Base-by-base conservation (phyloP, 2,797 vertebrate genomes). In the Ispidina lecontei region DNA sequence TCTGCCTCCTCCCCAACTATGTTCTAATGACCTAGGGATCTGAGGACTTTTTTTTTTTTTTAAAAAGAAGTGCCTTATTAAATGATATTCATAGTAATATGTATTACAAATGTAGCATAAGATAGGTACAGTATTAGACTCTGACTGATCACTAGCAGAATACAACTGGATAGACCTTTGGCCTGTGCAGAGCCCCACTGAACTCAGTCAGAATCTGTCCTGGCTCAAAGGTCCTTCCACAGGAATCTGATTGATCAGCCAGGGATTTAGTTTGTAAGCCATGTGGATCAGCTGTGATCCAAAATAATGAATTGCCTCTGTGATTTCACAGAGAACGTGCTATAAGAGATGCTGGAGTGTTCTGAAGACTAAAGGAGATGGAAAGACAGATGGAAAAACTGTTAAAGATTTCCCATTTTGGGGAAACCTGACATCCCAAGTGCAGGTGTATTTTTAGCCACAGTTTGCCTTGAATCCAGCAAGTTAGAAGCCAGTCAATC, bases 231-330 rank as follows among this genome's bases (percentile, higher is more conserved):
- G 84, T 92, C 67, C 54, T 74, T 91, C 93, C 84, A 56, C 21
- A 52, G 41, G 7, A 76, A 84, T 88, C 91, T 79, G 72, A 59
- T 60, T 89, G 91, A 90, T 93, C 12, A 1, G 91, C 52, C 81
- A 93, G 93, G 70, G 70, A 69, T 75, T 95, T 93, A 73, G 92
- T 83, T 91, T 89, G 65, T 83, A 92, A 81, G 83, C 87, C 83
- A 74, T 23, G 73, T 91, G 94, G 92, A 95, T 97, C 92, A 95
- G 87, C 83, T 93, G 54, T 93, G 86, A 96, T 87, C 91, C 87
- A 93, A 92, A 92, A 73, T 63, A 39, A 63, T 79, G 21, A 95
- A 93, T 59, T 91, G 91, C 89, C 91, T 95, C 94, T 96, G 93
- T 96, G 90, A 96, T 95, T 95, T 92, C 91, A 94, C 93, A 91